Base-by-base conservation (phyloP, 2,797 vertebrate genomes). In the Falco peregrinus region DNA sequence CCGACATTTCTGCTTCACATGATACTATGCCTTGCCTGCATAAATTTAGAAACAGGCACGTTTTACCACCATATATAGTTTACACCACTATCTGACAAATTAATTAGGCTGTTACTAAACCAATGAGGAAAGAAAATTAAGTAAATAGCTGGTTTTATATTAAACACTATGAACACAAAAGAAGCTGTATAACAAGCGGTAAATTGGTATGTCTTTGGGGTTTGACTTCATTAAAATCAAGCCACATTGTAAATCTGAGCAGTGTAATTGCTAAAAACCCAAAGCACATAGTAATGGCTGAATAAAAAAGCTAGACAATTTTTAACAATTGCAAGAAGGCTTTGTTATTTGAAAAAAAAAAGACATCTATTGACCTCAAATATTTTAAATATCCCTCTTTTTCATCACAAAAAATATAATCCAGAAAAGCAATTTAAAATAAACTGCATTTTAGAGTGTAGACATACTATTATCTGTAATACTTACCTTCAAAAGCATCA, bases 21-120 rank as follows among this genome's bases (percentile, higher is more conserved):
- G 98, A 98, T 68, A 96, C 94, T 91, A 99, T 76, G 65, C 95
- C 75, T 96, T 99, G 98, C 96, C 99, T 99, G 92, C 31, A 94
- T n/a, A 76, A 81, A 95, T 95, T 95, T 81, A 96, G 45, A 92
- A 94, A 95, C 6, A 90, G 29, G 22, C 37, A 95, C 16, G 71
- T 56, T 94, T 97, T 95, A 97, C 54, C 22, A 80, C 31, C 59
- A 87, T 57, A 67, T 57, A 76, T 41, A 51, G n/a, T 63, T 92
- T 92, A 65, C 47, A 26, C 88, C 92, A 92, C 70, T 89, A 35
- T 93, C 43, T 89, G 77, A 91, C 64, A 80, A 96, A 93, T 96
- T 96, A 96, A 96, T 94, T 94, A 94, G 75, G 60, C 35, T 89
- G 22, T 91, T 97, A 90, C 73, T 63, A 96, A 96, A 94, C 39